Base-by-base conservation (phyloP, 2,888 invertebrate species). In the Diogma glabrata region DNA sequence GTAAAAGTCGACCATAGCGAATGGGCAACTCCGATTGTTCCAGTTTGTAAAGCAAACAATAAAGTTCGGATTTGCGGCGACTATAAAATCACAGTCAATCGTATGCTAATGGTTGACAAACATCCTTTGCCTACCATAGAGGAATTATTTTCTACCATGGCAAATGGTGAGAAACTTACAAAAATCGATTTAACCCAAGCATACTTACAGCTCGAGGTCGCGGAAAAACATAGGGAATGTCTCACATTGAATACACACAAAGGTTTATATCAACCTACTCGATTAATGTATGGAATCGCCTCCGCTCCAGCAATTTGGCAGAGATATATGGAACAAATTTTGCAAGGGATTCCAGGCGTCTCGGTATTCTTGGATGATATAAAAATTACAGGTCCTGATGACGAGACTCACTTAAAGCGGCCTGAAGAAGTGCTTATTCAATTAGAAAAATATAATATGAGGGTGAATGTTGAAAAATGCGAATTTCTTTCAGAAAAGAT, bases 231-330 rank as follows among this genome's bases (percentile, higher is more conserved):
- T 54, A 54, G 58, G 51, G 54, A 64, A 17, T 56, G 60, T 14
- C 50, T 65, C 16, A 66, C 64, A 2, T 55, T 67, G 43, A 64
- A 53, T 64, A 61, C n/a, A n/a, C n/a, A n/a, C 49, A 63, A 62
- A 50, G 65, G 64, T 4, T 50, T 66, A 10, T 66, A 57, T 53
- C 52, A 58, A 47, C 59, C 59, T 48, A 64, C 58, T 7, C 52
- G 65, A 12, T 49, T 65, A 47, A 57, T 61, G 57, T 33, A 33
- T 4, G 33, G 33, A 33, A 4, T 33, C 16, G n/a, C 33, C 3
- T 33, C 33, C n/a, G 33, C 33, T 14, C 33, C 33, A 33, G 33
- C 33, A 6, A 33, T 33, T 33, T 33, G 33, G 33, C 33, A 33
- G 7, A 16, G 38, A 14, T 16, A 38, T 4, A 38, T 38, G 3